Evolutionary conservation across 2,797 vertebrate genomes (phyloP).

Genomic region (Lutra lutra): DNA sequence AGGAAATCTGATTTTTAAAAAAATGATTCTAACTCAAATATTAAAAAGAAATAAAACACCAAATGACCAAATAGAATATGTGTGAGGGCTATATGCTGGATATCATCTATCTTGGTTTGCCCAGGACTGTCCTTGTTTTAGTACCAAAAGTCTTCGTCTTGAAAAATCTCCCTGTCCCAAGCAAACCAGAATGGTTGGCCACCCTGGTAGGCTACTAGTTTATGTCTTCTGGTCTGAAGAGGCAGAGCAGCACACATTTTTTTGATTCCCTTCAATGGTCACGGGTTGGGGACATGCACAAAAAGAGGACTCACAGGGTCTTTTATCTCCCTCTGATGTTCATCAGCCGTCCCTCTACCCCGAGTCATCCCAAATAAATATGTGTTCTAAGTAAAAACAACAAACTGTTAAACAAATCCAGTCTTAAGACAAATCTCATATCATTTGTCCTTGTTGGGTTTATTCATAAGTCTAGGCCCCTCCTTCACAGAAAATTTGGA

Average conservation of each 20-base stretch:
- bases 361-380: neutral
- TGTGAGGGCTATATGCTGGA: neutral
- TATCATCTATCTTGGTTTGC: neutral
- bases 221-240: neutral
- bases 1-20: neutral
- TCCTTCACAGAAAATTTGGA: neutral
- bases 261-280: neutral
- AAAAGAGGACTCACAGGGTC: rapidly evolving
- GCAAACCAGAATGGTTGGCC: neutral
- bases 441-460: neutral
- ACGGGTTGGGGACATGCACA: neutral
- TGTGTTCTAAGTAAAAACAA: neutral
- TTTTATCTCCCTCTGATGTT: neutral
- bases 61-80: neutral
- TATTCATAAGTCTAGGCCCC: neutral
- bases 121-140: neutral
- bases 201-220: neutral
- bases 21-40: neutral
- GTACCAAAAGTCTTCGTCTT: neutral
- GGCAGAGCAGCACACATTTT: neutral
- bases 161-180: neutral
- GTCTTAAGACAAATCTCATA: neutral
- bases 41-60: neutral
- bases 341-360: neutral
- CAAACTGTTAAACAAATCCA: neutral